Evolutionary conservation across 1,140 invertebrate species (phyloP).

Genomic region (Pseudomyrmex dendroicus): DNA sequence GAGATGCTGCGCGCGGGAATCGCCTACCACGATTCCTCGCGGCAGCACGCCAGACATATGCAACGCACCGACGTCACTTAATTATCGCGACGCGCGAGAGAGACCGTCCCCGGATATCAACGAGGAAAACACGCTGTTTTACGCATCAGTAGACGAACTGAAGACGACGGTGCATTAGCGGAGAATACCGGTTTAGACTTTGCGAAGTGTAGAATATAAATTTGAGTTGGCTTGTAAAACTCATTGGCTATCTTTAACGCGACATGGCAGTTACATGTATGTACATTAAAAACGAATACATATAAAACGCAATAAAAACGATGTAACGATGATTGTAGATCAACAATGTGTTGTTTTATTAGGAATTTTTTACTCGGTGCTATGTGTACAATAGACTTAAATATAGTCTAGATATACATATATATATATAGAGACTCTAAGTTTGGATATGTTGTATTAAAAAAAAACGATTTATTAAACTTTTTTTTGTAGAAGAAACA

Average conservation of each 20-base stretch:
- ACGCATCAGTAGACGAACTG: not conserved
- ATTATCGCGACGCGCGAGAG: constrained; percentile 2
- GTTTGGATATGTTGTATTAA: not conserved
- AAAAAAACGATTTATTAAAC: not conserved
- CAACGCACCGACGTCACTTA: constrained; percentile 77
- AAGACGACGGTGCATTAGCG: constrained; percentile 16
- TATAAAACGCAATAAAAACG: constrained; percentile 1
- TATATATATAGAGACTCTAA: not conserved
- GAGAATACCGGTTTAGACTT: not conserved
- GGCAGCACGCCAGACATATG: constrained; percentile 74
- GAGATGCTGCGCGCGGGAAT: constrained; percentile 78
- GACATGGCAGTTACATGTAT: constrained; percentile 3
- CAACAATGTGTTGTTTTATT: constrained; percentile 40
- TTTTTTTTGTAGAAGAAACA: not conserved
- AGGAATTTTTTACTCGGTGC: constrained; percentile 63
- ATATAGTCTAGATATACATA: constrained; percentile 42
- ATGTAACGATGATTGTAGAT: not conserved
- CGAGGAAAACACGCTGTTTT: not conserved
- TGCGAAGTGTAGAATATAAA: constrained; percentile 17
- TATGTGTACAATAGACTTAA: constrained; percentile 59
- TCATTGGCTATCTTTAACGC: constrained; percentile 13
- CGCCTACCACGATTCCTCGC: constrained; percentile 76
- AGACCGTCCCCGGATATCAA: not conserved
- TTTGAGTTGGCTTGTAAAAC: constrained; percentile 10
- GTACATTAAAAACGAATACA: not conserved